These are phyloP conservation scores for Manacus vitellinus DNA, from an alignment of 2,113 vertebrate species.

Conservation along the genomic window DNA sequence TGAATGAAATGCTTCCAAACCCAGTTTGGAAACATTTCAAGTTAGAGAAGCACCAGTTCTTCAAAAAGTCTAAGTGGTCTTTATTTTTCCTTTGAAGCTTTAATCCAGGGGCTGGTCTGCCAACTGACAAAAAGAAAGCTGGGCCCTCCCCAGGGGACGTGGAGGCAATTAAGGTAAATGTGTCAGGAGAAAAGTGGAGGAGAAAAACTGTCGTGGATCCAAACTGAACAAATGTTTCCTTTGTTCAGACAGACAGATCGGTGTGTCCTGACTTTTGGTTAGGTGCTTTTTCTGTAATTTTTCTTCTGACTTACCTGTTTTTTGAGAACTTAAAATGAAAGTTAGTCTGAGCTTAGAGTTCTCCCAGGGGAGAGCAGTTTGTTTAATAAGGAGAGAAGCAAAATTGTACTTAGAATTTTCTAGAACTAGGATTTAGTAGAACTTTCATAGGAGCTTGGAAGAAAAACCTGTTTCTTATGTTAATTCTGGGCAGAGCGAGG, in stretches of 20 bases:
- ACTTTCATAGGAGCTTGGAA: not conserved
- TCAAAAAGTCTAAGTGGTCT: not conserved
- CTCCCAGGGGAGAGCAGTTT: not conserved
- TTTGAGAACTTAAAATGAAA: not conserved
- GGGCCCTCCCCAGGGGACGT: constrained; percentile 91
- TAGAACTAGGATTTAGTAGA: not conserved
- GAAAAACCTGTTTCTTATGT: not conserved
- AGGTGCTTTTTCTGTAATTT: not conserved
- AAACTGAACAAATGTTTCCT: not conserved
- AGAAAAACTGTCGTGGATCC: not conserved
- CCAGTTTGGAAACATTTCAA: constrained; percentile 73
- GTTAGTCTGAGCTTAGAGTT: not conserved
- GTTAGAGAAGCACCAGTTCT: constrained; percentile 70
- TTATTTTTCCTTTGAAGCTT: constrained; percentile 77
- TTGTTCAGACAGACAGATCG: not conserved
- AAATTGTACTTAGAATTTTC: not conserved
- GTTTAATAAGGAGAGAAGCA: not conserved
- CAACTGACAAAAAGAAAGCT: constrained; percentile 88
- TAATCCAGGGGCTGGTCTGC: constrained; percentile 88
- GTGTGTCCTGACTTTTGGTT: not conserved
- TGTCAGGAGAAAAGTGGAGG: not conserved
- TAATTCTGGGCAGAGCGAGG: not conserved
- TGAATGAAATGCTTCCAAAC: constrained; percentile 76
- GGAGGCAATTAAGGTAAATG: constrained; percentile 93
- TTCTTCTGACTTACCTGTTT: not conserved